A percentile compares a stretch with the other conserved stretches of the same genome.
phyloP scores from a whole-genome alignment of 1,140 invertebrate genomes.

The Macrocentrus cingulum region DNA sequence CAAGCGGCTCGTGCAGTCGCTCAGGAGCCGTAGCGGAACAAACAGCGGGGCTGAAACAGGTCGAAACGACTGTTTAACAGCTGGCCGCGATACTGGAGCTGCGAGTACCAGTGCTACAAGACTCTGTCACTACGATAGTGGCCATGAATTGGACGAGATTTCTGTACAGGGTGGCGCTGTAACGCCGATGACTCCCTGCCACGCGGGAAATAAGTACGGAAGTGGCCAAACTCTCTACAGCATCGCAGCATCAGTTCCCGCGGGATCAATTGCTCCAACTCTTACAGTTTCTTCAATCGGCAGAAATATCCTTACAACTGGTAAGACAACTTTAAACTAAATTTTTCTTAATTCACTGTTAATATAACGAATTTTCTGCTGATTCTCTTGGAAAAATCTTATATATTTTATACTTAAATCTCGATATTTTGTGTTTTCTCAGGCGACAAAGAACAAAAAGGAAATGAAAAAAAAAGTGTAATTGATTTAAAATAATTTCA shows the following conservation, averaged over 20 bases:
- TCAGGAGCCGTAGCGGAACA: conserved; percentile 60
- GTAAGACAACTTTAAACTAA: no score
- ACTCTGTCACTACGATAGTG: conserved; percentile 59
- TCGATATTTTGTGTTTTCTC: no score
- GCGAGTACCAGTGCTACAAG: conserved; percentile 57
- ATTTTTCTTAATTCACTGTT: no score
- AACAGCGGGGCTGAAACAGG: conserved; percentile 43
- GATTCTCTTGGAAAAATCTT: no score
- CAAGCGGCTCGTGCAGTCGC: conserved; percentile 70
- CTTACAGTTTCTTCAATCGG: neutral
- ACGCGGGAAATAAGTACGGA: conserved; percentile 59
- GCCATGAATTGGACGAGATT: conserved; percentile 76
- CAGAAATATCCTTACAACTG: conserved; percentile 3
- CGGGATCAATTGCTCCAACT: conserved; percentile 37
- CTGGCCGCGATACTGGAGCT: conserved; percentile 53
- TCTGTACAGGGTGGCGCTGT: conserved; percentile 69
- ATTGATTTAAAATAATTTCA: no score
- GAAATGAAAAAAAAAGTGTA: no score
- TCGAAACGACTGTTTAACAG: conserved; percentile 45
- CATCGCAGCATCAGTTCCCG: conserved; percentile 50
- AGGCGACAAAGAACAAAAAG: no score
- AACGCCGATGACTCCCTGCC: conserved; percentile 64
- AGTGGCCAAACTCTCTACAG: conserved; percentile 54
- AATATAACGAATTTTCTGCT: no score
- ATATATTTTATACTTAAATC: no score